phyloP scores from a whole-genome alignment of 1,140 invertebrate genomes.

The Ceratosolen fusciceps region DNA sequence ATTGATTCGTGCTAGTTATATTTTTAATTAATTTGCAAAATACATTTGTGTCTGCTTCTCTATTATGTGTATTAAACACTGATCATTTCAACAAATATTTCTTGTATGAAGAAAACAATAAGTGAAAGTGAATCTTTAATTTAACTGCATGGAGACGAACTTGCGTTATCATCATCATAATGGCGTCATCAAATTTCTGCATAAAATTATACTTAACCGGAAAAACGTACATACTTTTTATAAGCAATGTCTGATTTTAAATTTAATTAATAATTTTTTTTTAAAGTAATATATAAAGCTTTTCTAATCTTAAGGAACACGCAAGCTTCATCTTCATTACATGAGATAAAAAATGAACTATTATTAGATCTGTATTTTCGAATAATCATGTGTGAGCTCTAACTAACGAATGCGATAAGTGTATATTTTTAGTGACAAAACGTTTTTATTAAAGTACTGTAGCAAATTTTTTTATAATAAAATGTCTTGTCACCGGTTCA shows the following conservation, averaged over 20 bases:
- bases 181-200: constrained; percentile 18
- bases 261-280: too few relatives aligned
- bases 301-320: too few relatives aligned
- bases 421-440: constrained; percentile 38
- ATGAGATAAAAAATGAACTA: too few relatives aligned
- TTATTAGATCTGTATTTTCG: neutral
- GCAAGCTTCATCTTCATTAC: too few relatives aligned
- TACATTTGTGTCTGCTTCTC: neutral
- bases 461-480: constrained; percentile 56
- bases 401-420: constrained; percentile 28
- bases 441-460: constrained; percentile 46
- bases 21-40: too few relatives aligned
- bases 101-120: neutral
- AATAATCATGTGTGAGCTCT: constrained; percentile 30
- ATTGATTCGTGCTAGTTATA: too few relatives aligned
- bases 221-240: too few relatives aligned
- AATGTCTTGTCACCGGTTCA: constrained; percentile 55
- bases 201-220: neutral
- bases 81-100: neutral
- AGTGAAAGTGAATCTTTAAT: too few relatives aligned
- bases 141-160: too few relatives aligned
- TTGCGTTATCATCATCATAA: constrained; percentile 9
- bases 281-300: too few relatives aligned
- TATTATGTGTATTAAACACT: neutral
- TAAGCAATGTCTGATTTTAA: too few relatives aligned